A percentile compares a stretch with the other conserved stretches of the same genome.
Conservation (phyloP, 2,113 vertebrate genomes). For the Dromaius novaehollandiae region DNA sequence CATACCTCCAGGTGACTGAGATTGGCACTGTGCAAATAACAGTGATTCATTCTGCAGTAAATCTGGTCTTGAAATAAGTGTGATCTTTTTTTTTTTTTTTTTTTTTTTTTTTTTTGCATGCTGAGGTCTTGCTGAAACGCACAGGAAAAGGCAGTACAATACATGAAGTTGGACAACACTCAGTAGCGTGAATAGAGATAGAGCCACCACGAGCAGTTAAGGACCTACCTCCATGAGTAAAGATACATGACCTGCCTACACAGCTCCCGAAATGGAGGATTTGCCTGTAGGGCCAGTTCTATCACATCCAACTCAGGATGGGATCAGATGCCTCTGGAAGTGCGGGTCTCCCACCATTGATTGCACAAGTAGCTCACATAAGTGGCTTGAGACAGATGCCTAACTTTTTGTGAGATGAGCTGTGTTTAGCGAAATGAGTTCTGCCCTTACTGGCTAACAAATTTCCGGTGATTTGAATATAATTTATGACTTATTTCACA, state of each 20-base stretch:
- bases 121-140: not conserved
- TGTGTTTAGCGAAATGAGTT: not conserved
- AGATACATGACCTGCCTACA: not conserved
- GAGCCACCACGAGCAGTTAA: not conserved
- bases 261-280: accelerated
- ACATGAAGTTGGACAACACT: not conserved
- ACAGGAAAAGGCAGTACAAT: not conserved
- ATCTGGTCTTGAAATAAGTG: not conserved
- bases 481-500: not conserved
- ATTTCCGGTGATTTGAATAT: not conserved
- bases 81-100: no score
- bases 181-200: not conserved
- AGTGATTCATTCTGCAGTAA: not conserved
- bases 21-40: not conserved
- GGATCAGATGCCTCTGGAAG: not conserved
- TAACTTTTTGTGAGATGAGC: not conserved
- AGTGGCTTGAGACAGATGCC: not conserved
- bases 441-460: not conserved
- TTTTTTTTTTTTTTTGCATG: not conserved
- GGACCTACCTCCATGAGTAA: not conserved
- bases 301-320: not conserved
- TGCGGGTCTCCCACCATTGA: not conserved
- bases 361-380: not conserved
- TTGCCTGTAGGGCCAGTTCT: not conserved
- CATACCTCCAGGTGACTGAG: not conserved